Percentiles rank a stretch among this genome's conserved stretches.
These are phyloP conservation scores for Falco concolor DNA, from an alignment of 2,797 vertebrate species.

Conservation along the genomic window DNA sequence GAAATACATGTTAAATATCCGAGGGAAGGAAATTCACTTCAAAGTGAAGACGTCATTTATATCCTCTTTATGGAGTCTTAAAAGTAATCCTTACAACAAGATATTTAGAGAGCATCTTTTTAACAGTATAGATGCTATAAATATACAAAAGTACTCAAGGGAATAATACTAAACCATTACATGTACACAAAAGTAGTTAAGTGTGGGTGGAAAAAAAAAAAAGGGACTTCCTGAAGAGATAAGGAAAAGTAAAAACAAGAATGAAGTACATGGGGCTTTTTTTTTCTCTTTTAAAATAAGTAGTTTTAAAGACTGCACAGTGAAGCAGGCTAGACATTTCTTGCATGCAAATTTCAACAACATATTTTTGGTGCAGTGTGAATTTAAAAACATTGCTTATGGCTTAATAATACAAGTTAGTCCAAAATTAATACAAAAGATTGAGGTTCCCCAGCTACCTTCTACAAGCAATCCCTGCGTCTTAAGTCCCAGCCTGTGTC, in stretches of 20 bases:
- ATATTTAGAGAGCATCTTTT: not conserved
- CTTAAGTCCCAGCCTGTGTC: no score
- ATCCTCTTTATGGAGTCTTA: not conserved
- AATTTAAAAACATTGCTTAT: not conserved
- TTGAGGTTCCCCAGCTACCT: not conserved
- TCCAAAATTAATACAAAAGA: not conserved
- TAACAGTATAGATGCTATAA: not conserved
- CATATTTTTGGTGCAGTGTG: not conserved
- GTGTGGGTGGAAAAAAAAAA: not conserved
- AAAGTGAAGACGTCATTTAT: not conserved
- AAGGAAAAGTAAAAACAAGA: not conserved
- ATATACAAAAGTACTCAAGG: not conserved
- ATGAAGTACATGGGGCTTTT: not conserved
- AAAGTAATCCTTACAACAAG: not conserved
- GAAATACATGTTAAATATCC: not conserved
- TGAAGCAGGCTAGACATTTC: not conserved
- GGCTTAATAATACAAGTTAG: not conserved
- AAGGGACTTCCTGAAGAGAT: constrained; percentile 1
- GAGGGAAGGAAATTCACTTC: not conserved
- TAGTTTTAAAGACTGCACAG: not conserved
- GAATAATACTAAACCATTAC: not conserved
- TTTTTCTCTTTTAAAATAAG: not conserved
- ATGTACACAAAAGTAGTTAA: not conserved
- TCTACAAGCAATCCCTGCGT: not conserved
- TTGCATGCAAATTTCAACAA: not conserved